These are phyloP conservation scores for Exocentrus adspersus DNA, from an alignment of 2,888 invertebrate species.

Conservation along the genomic window DNA sequence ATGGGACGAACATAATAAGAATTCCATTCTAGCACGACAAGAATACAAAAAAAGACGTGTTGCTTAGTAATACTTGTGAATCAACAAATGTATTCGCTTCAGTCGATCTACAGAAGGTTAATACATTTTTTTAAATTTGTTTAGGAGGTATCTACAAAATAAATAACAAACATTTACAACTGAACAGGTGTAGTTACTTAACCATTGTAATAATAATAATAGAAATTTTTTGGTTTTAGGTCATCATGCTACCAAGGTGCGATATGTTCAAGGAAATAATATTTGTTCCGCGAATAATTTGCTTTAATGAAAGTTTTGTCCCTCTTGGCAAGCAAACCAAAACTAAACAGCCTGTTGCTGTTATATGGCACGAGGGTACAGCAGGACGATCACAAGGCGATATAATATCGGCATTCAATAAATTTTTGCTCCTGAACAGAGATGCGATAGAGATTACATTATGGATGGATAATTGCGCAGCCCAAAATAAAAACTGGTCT, in stretches of 20 bases:
- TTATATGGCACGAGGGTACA: slow-evolving; percentile 3
- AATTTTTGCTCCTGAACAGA: not conserved
- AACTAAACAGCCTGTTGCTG: not conserved
- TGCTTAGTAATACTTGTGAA: not conserved
- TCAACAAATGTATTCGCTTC: not conserved
- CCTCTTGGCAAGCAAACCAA: not conserved
- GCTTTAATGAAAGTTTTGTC: not conserved
- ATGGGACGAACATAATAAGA: not conserved
- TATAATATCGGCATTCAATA: slow-evolving; percentile 2
- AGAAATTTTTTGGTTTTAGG: not conserved
- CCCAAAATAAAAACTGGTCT: not conserved
- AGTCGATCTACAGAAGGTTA: not conserved
- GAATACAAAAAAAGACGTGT: not conserved
- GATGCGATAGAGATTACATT: not conserved
- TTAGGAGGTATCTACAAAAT: no score
- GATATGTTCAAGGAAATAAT: not conserved
- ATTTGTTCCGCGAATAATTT: slow-evolving; percentile 2
- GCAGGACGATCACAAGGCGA: not conserved
- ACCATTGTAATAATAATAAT: not conserved
- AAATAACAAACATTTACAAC: not conserved
- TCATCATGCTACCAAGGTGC: slow-evolving; percentile 1
- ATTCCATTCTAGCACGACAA: not conserved
- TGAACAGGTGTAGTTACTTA: not conserved
- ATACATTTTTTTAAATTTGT: not conserved
- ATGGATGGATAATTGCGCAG: not conserved